Evolutionary conservation across 1,140 invertebrate genomes (phyloP).

Genomic region (Conus ventricosus): DNA sequence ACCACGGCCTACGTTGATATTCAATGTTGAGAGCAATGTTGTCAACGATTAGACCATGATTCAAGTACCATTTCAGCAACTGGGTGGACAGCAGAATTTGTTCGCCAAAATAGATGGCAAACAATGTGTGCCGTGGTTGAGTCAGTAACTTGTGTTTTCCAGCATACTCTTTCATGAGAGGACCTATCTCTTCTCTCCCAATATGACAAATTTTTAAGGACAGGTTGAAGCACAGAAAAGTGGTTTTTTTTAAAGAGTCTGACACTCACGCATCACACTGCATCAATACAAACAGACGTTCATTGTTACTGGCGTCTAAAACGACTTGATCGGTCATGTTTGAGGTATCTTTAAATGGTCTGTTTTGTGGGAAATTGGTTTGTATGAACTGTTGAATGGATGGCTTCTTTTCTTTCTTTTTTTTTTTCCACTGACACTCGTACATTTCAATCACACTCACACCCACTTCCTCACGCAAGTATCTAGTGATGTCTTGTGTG

Average conservation of each 20-base stretch:
- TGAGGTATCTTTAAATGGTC: too few relatives aligned
- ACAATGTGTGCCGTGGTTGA: conserved; percentile 36
- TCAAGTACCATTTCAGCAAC: conserved; percentile 52
- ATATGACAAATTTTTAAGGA: conserved; percentile 38
- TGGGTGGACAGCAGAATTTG: conserved; percentile 51
- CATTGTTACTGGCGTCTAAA: not conserved
- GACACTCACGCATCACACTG: conserved; percentile 43
- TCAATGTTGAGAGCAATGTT: conserved; percentile 53
- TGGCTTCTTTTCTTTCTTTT: not conserved
- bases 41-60: conserved; percentile 46
- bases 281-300: conserved; percentile 39
- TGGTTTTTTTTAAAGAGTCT: conserved; percentile 13
- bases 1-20: conserved; percentile 40
- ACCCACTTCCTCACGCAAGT: too few relatives aligned
- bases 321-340: not conserved
- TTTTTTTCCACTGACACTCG: conserved; percentile 16
- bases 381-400: too few relatives aligned
- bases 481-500: too few relatives aligned
- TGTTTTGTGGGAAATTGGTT: too few relatives aligned
- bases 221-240: conserved; percentile 45
- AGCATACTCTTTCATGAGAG: conserved; percentile 46
- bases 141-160: conserved; percentile 33
- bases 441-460: not conserved
- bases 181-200: conserved; percentile 46
- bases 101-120: conserved; percentile 43